These are phyloP conservation scores for Crotophaga sulcirostris DNA, from an alignment of 2,113 vertebrate species.

Conservation along the genomic window DNA sequence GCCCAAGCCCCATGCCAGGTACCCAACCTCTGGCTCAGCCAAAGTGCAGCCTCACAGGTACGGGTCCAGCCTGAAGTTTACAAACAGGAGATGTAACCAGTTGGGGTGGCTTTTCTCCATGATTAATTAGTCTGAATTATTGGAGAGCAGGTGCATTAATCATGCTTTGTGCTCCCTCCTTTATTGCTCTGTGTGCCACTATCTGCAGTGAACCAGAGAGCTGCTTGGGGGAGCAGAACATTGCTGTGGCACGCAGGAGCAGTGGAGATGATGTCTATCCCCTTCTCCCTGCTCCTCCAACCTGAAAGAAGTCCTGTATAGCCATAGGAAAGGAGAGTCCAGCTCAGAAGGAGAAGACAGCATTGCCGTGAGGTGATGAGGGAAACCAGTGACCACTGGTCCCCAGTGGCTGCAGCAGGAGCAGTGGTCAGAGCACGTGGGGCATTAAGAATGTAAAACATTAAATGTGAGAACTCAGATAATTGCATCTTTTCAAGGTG, in stretches of 20 bases:
- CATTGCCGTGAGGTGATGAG: accelerated
- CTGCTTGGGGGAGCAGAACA: accelerated
- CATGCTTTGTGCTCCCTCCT: neutral
- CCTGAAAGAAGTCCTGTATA: neutral
- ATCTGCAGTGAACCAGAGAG: neutral
- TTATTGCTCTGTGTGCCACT: neutral
- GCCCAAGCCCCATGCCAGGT: accelerated
- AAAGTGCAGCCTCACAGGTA: accelerated
- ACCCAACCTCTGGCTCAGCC: neutral
- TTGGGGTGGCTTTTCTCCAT: neutral
- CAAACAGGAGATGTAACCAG: neutral
- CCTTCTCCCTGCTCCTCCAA: neutral
- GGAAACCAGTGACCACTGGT: too few species aligned
- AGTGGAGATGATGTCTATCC: neutral
- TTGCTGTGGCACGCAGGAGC: neutral
- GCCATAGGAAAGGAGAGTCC: neutral
- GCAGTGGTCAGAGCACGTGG: neutral
- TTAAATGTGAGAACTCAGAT: neutral
- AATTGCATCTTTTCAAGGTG: neutral
- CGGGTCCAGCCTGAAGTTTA: neutral
- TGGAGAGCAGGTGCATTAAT: neutral
- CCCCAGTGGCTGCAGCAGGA: neutral
- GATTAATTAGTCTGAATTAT: neutral
- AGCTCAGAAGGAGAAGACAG: accelerated
- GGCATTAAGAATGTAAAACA: accelerated